phyloP scores from a whole-genome alignment of 2,888 invertebrate species.

The Glaucopsyche alexis region DNA sequence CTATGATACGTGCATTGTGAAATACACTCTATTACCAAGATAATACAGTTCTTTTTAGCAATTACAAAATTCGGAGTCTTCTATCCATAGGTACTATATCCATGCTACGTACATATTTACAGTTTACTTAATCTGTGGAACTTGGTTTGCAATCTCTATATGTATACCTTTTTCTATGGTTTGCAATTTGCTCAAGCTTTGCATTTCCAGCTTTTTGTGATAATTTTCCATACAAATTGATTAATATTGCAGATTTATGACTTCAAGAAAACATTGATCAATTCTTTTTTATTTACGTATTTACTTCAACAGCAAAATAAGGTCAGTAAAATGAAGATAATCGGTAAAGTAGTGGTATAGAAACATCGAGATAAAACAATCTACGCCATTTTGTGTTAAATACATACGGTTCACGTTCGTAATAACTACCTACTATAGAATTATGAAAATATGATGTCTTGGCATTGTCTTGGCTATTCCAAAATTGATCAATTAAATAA shows the following conservation, averaged over 20 bases:
- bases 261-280: not conserved
- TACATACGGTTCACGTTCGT: not conserved
- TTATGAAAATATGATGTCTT: not conserved
- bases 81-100: too few relatives aligned
- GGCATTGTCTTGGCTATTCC: not conserved
- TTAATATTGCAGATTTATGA: not conserved
- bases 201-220: not conserved
- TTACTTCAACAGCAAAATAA: conserved; percentile 1
- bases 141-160: too few relatives aligned
- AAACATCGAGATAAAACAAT: not conserved
- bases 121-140: too few relatives aligned
- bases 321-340: not conserved
- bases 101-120: too few relatives aligned
- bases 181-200: not conserved
- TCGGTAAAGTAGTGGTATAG: not conserved
- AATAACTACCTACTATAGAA: not conserved
- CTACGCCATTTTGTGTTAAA: conserved; percentile 11
- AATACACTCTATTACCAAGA: too few relatives aligned
- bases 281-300: not conserved
- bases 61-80: too few relatives aligned
- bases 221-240: not conserved
- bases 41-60: too few relatives aligned
- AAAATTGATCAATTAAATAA: not conserved
- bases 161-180: too few relatives aligned
- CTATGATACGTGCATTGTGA: too few relatives aligned